Base-by-base conservation (phyloP, 1,140 invertebrate species). In the Cataglyphis hispanica region DNA sequence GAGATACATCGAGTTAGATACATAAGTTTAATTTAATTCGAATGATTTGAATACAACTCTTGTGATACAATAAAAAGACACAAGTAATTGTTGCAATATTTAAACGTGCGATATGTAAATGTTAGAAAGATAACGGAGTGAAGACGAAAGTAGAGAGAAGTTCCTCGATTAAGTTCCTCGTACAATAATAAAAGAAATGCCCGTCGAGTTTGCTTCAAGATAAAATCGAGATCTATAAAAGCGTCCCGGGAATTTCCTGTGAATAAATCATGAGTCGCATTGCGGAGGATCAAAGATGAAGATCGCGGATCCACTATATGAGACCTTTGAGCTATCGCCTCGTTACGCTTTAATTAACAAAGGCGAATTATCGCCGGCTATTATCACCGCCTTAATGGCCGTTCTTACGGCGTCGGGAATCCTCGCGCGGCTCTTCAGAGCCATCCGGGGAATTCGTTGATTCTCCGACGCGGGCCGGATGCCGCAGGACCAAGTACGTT, bases 401-500 rank as follows among this genome's bases (percentile, higher is more conserved):
- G 76, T 90, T 87, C 86, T 89, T 89, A 90, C 77, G 77, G 64
- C 60, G 85, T 85, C 72, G 86, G 84, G 66, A 87, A 87, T 86
- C 83, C 80, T 87, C 86, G 77, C 77, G 72, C 40, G 76, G 74
- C 84, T 80, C 86, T 80, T 86, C 86, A 86, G 61, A 90, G 89
- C 80, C 84, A 87, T 90, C 77, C 84, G 31, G 88, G 89, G 89
- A 90, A 89, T 90, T 90, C 86, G 81, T 90, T 90, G 85, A 76
- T 70, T 83, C 75, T 84, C 46, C 84, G 31, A 75, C 87, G 64
- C 61, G 27, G 61, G 43, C 61, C 70, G 58, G 43, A 83, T 78
- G 58, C 77, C 56, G 25, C 78, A 74, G 60, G 77, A 72, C 76
- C 63, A 64, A 70, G 46, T 72, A 72, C 31, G 50, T 50, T 80